These are phyloP conservation scores for Caretta caretta DNA, from an alignment of 2,113 vertebrate genomes.

Conservation along the genomic window DNA sequence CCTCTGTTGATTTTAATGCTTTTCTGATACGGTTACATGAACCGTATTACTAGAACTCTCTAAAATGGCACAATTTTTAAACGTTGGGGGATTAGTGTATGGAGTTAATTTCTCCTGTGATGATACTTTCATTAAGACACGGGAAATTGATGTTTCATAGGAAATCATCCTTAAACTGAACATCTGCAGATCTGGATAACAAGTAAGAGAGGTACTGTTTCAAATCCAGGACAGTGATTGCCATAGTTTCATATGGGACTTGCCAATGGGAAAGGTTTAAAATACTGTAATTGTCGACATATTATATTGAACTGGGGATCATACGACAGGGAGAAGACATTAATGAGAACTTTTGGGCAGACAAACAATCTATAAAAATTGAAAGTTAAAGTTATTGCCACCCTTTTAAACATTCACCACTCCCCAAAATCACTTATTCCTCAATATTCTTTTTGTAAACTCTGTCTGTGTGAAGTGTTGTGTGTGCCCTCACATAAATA, in stretches of 20 bases:
- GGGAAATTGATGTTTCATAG: not conserved
- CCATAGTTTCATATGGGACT: not conserved
- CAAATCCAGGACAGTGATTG: not conserved
- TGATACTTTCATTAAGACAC: not conserved
- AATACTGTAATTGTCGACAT: not conserved
- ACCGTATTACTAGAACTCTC: not conserved
- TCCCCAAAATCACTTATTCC: not conserved
- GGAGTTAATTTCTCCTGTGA: not conserved
- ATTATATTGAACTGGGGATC: not conserved
- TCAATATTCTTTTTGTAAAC: not conserved
- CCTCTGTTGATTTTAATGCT: conserved; percentile 49
- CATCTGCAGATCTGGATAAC: not conserved
- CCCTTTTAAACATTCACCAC: too few relatives aligned
- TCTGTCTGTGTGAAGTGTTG: not conserved
- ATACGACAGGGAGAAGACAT: not conserved
- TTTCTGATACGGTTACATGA: conserved; percentile 6
- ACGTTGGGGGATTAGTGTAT: not conserved
- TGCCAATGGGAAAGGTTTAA: not conserved
- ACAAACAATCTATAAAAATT: not conserved
- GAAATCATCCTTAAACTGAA: not conserved
- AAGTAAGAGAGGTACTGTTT: not conserved
- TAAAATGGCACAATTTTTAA: conserved; percentile 2
- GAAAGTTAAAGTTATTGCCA: not conserved
- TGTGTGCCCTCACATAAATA: not conserved
- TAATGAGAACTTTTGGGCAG: not conserved